Percentiles rank a stretch among this genome's conserved stretches.
Conservation (phyloP, 2,797 vertebrate genomes). For the Emydoidea blandingii region DNA sequence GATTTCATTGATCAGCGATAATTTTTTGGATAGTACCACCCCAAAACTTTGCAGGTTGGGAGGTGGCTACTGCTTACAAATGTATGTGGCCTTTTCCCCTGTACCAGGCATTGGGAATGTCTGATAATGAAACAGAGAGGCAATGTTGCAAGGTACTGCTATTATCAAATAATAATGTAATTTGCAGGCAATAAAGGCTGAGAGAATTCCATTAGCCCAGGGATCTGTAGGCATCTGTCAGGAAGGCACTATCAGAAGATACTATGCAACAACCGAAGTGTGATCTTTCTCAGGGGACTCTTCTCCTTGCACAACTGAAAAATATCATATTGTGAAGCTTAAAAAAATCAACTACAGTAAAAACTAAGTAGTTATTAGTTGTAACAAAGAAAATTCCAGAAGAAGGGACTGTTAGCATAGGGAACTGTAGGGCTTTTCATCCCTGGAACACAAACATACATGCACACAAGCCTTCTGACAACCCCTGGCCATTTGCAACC, state of each 20-base stretch:
- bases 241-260: constrained; percentile 69
- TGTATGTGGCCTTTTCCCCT: constrained; percentile 50
- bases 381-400: neutral
- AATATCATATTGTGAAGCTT: neutral
- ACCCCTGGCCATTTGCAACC: neutral
- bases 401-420: neutral
- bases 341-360: neutral
- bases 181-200: constrained; percentile 71
- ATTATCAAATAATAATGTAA: constrained; percentile 74
- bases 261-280: constrained; percentile 71
- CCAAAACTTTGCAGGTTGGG: constrained; percentile 37
- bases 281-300: constrained; percentile 72
- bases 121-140: constrained; percentile 74
- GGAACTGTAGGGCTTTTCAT: neutral
- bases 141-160: constrained; percentile 66
- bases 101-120: constrained; percentile 62
- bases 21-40: neutral
- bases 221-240: constrained; percentile 71
- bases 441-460: neutral
- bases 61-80: constrained; percentile 56
- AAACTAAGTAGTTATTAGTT: neutral
- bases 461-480: neutral
- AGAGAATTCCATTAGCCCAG: constrained; percentile 71
- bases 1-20: constrained; percentile 5
- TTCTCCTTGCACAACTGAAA: neutral